A percentile compares a stretch with the other conserved stretches of the same genome.
phyloP scores from a whole-genome alignment of 2,113 vertebrate species.

The Prochilodus magdalenae region DNA sequence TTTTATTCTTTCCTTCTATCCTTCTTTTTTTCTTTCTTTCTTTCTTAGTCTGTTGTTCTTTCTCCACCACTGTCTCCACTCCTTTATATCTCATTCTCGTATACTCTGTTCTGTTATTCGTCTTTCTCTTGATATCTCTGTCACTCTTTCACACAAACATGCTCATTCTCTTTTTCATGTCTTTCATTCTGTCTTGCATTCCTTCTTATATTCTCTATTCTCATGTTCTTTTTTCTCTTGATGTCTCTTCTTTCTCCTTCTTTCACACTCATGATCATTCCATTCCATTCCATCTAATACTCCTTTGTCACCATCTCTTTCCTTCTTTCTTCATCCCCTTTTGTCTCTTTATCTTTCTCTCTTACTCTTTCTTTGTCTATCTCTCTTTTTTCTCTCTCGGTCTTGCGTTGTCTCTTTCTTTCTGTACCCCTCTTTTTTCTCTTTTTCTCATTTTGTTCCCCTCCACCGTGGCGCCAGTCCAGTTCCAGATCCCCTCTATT shows the following conservation, averaged over 20 bases:
- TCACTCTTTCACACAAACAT: not conserved
- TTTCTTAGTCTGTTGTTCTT: not conserved
- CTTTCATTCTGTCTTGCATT: not conserved
- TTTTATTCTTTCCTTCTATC: too few species aligned
- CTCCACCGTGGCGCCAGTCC: not conserved
- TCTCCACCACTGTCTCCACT: not conserved
- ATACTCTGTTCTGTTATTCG: not conserved
- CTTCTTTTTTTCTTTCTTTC: not conserved
- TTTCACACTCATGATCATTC: not conserved
- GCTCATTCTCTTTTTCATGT: not conserved
- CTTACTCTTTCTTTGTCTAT: not conserved
- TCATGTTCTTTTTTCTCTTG: slow-evolving; percentile 11
- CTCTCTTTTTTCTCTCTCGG: not conserved
- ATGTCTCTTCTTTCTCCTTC: not conserved
- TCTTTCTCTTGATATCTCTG: too few species aligned
- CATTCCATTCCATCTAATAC: not conserved
- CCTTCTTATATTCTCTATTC: not conserved
- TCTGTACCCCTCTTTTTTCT: not conserved
- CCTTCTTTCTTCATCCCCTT: too few species aligned
- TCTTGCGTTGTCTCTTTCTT: not conserved
- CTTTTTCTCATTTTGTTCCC: not conserved
- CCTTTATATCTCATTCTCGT: slow-evolving; percentile 6
- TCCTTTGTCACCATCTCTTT: not conserved
- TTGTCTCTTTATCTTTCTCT: not conserved
- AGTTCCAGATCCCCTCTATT: not conserved